phyloP scores from a whole-genome alignment of 2,113 vertebrate species.

The Calyptomena viridis region DNA sequence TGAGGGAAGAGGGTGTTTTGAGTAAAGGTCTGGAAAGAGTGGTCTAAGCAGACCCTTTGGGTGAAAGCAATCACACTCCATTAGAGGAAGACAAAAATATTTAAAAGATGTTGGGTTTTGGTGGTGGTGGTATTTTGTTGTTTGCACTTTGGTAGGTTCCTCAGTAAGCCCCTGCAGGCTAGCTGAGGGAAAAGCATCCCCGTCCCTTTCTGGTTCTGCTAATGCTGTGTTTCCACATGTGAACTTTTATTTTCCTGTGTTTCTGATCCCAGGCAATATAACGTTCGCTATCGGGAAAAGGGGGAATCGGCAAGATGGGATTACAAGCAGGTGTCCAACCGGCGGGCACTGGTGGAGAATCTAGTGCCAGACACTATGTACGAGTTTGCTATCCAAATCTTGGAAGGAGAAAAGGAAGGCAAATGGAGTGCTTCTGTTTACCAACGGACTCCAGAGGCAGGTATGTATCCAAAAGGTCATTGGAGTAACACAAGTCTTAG shows the following conservation, averaged over 20 bases:
- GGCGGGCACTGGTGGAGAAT: slow-evolving; percentile 83
- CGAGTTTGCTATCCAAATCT: slow-evolving; percentile 91
- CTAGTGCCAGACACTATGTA: slow-evolving; percentile 93
- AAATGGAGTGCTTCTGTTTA: slow-evolving; percentile 93
- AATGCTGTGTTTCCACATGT: rapidly evolving
- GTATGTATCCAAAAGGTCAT: slow-evolving; percentile 68
- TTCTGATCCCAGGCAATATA: slow-evolving; percentile 81
- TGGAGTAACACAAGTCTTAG: neutral
- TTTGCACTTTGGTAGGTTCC: neutral
- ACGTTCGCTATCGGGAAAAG: slow-evolving; percentile 90
- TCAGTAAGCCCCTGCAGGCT: neutral
- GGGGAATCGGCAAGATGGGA: slow-evolving; percentile 95
- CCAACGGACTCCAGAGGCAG: slow-evolving; percentile 94
- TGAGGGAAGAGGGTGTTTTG: rapidly evolving
- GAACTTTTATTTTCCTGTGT: neutral
- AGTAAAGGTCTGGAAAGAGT: neutral
- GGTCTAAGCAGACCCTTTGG: rapidly evolving
- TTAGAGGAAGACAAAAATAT: neutral
- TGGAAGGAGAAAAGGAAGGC: slow-evolving; percentile 83
- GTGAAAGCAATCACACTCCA: neutral
- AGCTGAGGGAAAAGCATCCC: neutral
- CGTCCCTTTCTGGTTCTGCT: neutral
- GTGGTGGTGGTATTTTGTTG: neutral
- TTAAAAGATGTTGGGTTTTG: neutral
- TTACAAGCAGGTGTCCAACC: slow-evolving; percentile 83